A percentile compares a stretch with the other conserved stretches of the same genome.
These are phyloP conservation scores for Philotrypesis tridentata DNA, from an alignment of 1,140 invertebrate genomes.

Conservation along the genomic window DNA sequence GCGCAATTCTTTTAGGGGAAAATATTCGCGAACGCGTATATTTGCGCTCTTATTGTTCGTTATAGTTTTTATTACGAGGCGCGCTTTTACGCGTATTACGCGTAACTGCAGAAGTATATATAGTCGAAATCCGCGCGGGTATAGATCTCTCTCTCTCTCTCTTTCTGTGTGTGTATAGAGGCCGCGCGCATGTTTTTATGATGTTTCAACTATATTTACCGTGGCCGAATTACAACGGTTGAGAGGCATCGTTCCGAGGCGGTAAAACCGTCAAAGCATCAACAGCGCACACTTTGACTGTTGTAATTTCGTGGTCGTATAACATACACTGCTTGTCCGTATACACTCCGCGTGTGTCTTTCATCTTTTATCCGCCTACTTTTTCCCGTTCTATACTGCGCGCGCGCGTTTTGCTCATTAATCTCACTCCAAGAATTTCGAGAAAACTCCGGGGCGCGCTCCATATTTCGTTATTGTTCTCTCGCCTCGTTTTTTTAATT, in stretches of 20 bases:
- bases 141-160: no score
- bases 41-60: no score
- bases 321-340: slow-evolving; percentile 7
- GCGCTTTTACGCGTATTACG: no score
- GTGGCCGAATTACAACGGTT: slow-evolving; percentile 26
- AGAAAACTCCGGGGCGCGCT: neutral
- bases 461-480: neutral
- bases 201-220: slow-evolving; percentile 42
- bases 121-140: no score
- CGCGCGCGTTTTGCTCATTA: neutral
- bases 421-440: neutral
- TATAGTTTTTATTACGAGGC: no score
- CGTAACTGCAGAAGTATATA: no score
- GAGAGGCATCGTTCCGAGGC: slow-evolving; percentile 22
- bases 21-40: no score
- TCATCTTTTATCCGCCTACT: slow-evolving; percentile 16
- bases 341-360: slow-evolving; percentile 13
- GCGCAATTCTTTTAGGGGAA: no score
- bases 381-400: neutral
- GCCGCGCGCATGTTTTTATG: neutral
- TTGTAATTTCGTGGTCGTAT: slow-evolving; percentile 38
- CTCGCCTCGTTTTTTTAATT: neutral
- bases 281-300: slow-evolving; percentile 33
- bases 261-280: slow-evolving; percentile 40
- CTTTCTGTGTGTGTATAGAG: no score